These are phyloP conservation scores for Drosophila ustulata DNA, from an alignment of 2,888 invertebrate species.

Conservation along the genomic window DNA sequence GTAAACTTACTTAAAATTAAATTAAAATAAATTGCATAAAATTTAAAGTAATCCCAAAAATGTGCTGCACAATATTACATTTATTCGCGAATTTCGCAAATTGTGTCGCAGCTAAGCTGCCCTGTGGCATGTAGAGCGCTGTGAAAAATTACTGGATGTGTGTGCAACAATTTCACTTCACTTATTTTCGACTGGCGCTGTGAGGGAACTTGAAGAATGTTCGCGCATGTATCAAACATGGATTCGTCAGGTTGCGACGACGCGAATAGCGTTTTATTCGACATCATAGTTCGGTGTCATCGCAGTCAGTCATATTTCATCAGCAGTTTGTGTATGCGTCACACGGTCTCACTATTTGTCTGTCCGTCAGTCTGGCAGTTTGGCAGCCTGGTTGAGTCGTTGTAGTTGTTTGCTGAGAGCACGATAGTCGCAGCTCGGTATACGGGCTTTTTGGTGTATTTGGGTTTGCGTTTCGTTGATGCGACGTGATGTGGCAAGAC, in stretches of 20 bases:
- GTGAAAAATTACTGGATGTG: conserved; percentile 25
- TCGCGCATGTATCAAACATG: conserved; percentile 7
- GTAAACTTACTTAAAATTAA: no score
- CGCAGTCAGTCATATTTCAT: conserved; percentile 69
- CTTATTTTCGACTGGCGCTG: conserved; percentile 14
- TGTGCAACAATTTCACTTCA: conserved; percentile 47
- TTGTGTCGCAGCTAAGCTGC: not conserved
- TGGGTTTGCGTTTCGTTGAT: conserved; percentile 68
- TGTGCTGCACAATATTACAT: not conserved
- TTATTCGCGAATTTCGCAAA: not conserved
- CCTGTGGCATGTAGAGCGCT: not conserved
- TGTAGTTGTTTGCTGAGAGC: conserved; percentile 19
- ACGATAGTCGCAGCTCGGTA: conserved; percentile 24
- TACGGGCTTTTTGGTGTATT: conserved; percentile 41
- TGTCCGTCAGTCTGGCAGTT: conserved; percentile 4
- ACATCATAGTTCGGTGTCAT: conserved; percentile 59
- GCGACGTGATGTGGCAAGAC: conserved; percentile 69
- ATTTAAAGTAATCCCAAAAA: not conserved
- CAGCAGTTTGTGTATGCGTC: conserved; percentile 45
- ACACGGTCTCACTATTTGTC: conserved; percentile 28
- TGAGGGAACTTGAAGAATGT: conserved; percentile 10
- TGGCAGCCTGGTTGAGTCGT: conserved; percentile 4
- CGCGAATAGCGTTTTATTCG: conserved; percentile 33
- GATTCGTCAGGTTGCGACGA: conserved; percentile 4
- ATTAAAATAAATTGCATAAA: no score